Percentiles rank a stretch among this genome's conserved stretches.
Evolutionary conservation across 2,888 invertebrate genomes (phyloP).

Genomic region (Plebejus argus): DNA sequence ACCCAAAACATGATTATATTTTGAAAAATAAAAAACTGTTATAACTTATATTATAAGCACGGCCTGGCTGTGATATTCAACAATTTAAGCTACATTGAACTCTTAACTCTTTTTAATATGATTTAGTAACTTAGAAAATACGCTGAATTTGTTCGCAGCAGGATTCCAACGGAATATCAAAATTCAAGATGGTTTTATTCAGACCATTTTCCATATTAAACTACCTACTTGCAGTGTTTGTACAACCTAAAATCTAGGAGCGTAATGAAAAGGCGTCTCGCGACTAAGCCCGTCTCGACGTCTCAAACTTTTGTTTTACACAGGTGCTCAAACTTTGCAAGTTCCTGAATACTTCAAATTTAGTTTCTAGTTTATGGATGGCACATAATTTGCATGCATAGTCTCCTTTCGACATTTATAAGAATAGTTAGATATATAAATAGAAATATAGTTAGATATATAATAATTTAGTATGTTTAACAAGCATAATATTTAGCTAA

Average conservation of each 20-base stretch:
- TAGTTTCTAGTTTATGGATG: not conserved
- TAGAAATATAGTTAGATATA: too few relatives aligned
- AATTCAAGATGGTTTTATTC: not conserved
- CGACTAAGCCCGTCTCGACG: constrained; percentile 52
- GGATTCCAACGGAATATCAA: not conserved
- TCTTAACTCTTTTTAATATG: not conserved
- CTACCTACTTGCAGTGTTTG: constrained; percentile 34
- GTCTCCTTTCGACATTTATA: not conserved
- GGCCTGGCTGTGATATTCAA: too few relatives aligned
- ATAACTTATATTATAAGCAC: too few relatives aligned
- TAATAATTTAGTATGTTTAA: too few relatives aligned
- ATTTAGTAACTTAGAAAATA: not conserved
- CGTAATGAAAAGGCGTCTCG: constrained; percentile 50
- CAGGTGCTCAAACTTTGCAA: constrained; percentile 49
- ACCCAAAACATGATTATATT: too few relatives aligned
- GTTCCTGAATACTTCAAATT: constrained; percentile 26
- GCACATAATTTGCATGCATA: not conserved
- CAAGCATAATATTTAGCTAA: too few relatives aligned
- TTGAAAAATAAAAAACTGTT: too few relatives aligned
- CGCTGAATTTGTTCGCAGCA: not conserved
- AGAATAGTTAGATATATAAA: not conserved
- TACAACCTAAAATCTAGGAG: constrained; percentile 45
- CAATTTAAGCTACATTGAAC: too few relatives aligned
- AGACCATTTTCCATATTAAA: constrained; percentile 10
- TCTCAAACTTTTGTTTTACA: constrained; percentile 48